These are phyloP conservation scores for Polydrusus cervinus DNA, from an alignment of 2,888 invertebrate genomes.

Conservation along the genomic window DNA sequence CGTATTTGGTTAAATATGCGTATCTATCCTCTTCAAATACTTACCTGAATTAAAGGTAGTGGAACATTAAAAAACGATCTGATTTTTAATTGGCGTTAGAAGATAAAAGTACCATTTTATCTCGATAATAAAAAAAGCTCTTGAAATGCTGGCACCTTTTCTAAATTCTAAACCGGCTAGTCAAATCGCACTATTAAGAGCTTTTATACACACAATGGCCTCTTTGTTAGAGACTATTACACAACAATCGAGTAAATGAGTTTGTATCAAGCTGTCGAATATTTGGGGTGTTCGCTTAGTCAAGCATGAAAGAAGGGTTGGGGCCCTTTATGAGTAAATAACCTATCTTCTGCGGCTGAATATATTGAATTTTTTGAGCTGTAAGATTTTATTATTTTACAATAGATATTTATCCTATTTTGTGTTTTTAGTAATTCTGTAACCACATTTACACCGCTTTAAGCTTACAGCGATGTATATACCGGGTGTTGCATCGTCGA, in stretches of 20 bases:
- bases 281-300: constrained; percentile 62
- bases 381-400: constrained; percentile 29
- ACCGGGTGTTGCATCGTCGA: too few species aligned
- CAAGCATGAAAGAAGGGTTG: constrained; percentile 62
- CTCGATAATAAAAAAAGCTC: constrained; percentile 56
- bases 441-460: too few species aligned
- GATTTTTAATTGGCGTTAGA: constrained; percentile 27
- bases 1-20: too few species aligned
- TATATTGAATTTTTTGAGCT: constrained; percentile 34
- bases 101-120: constrained; percentile 37
- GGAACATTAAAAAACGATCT: neutral
- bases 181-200: constrained; percentile 68
- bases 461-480: too few species aligned
- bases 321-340: constrained; percentile 36
- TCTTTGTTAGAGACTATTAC: constrained; percentile 69
- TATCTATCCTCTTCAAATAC: too few species aligned
- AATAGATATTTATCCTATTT: constrained; percentile 1
- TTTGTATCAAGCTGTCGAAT: constrained; percentile 62
- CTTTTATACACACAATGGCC: constrained; percentile 62
- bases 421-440: neutral
- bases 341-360: constrained; percentile 29
- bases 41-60: neutral
- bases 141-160: constrained; percentile 67
- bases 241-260: constrained; percentile 69
- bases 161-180: constrained; percentile 64